These are phyloP conservation scores for Xiphophorus birchmanni DNA, from an alignment of 2,797 vertebrate species.

Conservation along the genomic window DNA sequence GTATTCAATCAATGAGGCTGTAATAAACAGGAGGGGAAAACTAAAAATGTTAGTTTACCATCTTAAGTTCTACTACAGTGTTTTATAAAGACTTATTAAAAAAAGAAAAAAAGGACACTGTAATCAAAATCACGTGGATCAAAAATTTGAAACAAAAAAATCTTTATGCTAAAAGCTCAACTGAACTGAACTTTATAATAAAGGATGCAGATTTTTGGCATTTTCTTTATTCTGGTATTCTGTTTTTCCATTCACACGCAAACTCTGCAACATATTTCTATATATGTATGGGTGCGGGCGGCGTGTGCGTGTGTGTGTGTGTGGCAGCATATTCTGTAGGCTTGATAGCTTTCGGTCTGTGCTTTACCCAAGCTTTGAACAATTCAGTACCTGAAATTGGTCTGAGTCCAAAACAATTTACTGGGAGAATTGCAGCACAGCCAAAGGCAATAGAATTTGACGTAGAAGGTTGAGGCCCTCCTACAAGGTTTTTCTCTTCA, in stretches of 20 bases:
- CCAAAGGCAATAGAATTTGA: constrained; percentile 59
- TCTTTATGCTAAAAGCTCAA: not conserved
- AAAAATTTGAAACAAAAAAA: constrained; percentile 6
- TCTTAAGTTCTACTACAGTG: not conserved
- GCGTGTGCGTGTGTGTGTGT: too few relatives aligned
- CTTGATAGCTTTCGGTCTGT: constrained; percentile 44
- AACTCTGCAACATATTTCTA: not conserved
- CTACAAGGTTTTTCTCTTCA: constrained; percentile 33
- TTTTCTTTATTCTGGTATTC: constrained; percentile 18
- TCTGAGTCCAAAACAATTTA: constrained; percentile 66
- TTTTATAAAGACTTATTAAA: not conserved
- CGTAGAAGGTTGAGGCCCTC: constrained; percentile 48
- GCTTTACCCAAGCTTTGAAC: constrained; percentile 46
- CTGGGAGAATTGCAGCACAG: constrained; percentile 40
- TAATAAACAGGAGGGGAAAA: constrained; percentile 5
- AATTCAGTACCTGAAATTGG: constrained; percentile 56
- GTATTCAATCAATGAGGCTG: constrained; percentile 16
- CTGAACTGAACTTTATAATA: constrained; percentile 16
- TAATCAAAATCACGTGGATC: not conserved
- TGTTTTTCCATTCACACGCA: constrained; percentile 32
- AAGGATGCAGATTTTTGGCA: constrained; percentile 15
- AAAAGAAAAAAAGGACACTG: not conserved
- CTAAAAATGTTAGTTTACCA: constrained; percentile 4
- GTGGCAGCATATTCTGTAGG: constrained; percentile 38
- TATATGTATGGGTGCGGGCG: not conserved